Conservation (phyloP, 2,888 invertebrate species). For the Colletes collaris region DNA sequence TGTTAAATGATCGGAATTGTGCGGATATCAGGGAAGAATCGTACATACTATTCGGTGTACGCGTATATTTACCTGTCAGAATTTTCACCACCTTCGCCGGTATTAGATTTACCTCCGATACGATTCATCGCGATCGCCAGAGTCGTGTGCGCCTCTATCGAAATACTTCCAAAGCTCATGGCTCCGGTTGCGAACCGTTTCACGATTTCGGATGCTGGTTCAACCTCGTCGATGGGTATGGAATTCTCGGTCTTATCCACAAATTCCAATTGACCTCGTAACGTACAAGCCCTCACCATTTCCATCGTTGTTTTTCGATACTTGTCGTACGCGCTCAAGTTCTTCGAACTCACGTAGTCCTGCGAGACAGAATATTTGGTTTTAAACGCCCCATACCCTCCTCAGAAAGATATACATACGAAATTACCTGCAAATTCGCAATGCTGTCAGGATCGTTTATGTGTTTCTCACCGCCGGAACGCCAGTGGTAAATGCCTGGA, state of each 20-base stretch:
- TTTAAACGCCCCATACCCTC: too few species aligned
- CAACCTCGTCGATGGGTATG: slow-evolving; percentile 94
- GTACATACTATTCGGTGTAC: background rate
- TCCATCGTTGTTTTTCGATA: slow-evolving; percentile 94
- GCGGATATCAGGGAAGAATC: too few species aligned
- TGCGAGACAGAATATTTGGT: slow-evolving; percentile 80
- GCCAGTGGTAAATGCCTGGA: slow-evolving; percentile 98
- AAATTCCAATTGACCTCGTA: slow-evolving; percentile 96
- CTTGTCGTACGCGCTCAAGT: slow-evolving; percentile 91
- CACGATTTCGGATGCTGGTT: slow-evolving; percentile 96
- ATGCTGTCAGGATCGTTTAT: slow-evolving; percentile 95
- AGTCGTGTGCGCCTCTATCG: slow-evolving; percentile 97
- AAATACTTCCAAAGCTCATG: slow-evolving; percentile 99
- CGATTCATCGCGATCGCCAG: slow-evolving; percentile 99
- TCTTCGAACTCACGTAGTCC: slow-evolving; percentile 94
- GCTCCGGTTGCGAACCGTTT: slow-evolving; percentile 95
- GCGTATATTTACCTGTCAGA: slow-evolving; percentile 85
- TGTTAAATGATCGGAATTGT: too few species aligned
- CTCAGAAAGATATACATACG: background rate
- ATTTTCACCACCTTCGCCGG: slow-evolving; percentile 98
- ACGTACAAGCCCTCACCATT: slow-evolving; percentile 92
- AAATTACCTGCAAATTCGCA: slow-evolving; percentile 88
- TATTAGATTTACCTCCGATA: slow-evolving; percentile 98
- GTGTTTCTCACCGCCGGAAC: slow-evolving; percentile 98
- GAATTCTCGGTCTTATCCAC: slow-evolving; percentile 89